Conservation (phyloP, 2,797 vertebrate species). For the Eulemur coronatus region DNA sequence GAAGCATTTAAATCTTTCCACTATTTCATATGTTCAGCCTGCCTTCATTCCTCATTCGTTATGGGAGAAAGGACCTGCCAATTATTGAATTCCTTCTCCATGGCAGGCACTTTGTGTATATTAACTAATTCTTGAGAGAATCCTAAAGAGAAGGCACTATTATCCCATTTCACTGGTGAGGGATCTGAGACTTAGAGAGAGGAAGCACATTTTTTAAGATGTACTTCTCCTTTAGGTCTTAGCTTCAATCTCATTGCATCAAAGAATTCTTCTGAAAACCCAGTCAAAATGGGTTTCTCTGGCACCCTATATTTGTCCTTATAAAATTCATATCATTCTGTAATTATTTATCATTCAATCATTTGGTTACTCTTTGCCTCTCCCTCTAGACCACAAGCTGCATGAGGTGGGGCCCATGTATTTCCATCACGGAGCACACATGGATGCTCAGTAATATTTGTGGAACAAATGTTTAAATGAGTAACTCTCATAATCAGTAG, state of each 20-base stretch:
- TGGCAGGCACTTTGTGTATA: background rate
- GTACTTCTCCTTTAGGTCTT: background rate
- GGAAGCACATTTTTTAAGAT: background rate
- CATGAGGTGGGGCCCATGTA: background rate
- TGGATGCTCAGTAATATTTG: background rate
- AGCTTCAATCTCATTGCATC: background rate
- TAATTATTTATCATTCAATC: background rate
- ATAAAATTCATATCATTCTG: background rate
- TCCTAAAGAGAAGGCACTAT: background rate
- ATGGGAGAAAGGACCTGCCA: background rate
- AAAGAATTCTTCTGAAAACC: background rate
- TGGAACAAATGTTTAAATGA: background rate
- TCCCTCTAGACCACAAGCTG: background rate
- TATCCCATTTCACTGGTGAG: background rate
- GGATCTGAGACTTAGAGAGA: background rate
- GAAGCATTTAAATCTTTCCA: background rate
- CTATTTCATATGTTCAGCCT: background rate
- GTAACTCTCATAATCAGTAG: background rate
- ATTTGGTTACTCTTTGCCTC: background rate
- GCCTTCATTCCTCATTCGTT: background rate
- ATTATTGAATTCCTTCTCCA: constrained; percentile 16
- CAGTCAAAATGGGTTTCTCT: background rate
- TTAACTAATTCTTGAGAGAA: background rate
- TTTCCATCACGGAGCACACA: background rate
- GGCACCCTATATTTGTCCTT: background rate